A percentile compares a stretch with the other conserved stretches of the same genome.
phyloP scores from a whole-genome alignment of 2,113 vertebrate genomes.

The Myiagra hebetior region DNA sequence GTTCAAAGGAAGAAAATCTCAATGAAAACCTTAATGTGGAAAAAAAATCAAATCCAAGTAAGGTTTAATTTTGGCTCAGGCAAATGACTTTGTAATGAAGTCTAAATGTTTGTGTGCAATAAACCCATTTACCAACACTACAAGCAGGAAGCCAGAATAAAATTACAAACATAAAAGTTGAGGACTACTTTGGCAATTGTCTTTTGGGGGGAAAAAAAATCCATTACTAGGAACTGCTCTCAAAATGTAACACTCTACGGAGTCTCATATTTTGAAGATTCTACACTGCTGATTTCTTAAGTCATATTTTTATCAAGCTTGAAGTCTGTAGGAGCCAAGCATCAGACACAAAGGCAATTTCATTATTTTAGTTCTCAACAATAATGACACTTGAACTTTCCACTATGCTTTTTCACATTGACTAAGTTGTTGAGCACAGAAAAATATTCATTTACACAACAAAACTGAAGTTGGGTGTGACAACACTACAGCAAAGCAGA shows the following conservation, averaged over 20 bases:
- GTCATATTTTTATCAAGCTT: not conserved
- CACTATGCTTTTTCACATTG: not conserved
- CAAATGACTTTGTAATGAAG: conserved; percentile 3
- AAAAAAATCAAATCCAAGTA: not conserved
- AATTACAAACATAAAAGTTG: conserved; percentile 18
- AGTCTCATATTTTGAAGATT: not conserved
- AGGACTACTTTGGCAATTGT: not conserved
- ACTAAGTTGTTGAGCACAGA: not conserved
- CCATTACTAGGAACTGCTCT: not conserved
- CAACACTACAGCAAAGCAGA: not conserved
- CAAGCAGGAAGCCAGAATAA: not conserved
- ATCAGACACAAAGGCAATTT: not conserved
- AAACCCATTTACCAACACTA: not conserved
- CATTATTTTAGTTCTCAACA: not conserved
- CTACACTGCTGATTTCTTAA: not conserved
- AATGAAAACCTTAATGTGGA: not conserved
- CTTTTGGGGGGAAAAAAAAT: not conserved
- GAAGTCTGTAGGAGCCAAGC: not conserved
- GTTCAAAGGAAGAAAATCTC: not conserved
- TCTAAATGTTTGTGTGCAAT: not conserved
- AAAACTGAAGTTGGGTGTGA: not conserved
- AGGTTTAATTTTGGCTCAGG: not conserved
- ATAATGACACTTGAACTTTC: not conserved
- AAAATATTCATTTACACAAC: not conserved
- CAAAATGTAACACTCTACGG: not conserved